Conservation (phyloP, 2,888 invertebrate genomes). For the Strigamia crassipes region DNA sequence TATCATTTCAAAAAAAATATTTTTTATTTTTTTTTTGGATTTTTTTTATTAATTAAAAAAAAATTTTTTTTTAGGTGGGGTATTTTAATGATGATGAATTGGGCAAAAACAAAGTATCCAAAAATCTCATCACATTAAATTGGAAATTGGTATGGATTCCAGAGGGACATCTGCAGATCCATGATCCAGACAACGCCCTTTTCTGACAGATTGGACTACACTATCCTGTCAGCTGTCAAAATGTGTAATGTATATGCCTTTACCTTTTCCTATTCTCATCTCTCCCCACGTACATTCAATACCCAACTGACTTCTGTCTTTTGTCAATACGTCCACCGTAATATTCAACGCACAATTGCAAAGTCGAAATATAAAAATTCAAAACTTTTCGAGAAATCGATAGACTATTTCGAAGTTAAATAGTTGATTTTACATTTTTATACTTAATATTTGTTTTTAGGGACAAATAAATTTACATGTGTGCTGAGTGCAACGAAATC, state of each 20-base stretch:
- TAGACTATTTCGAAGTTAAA: no score
- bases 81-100: slow-evolving; percentile 36
- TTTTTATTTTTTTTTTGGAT: no score
- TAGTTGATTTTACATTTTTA: no score
- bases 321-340: neutral
- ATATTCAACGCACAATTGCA: neutral
- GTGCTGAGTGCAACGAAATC: no score
- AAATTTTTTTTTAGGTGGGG: neutral
- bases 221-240: slow-evolving; percentile 42
- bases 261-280: slow-evolving; percentile 27
- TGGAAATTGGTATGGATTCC: slow-evolving; percentile 35
- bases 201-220: slow-evolving; percentile 40
- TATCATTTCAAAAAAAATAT: neutral
- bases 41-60: neutral
- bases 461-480: no score
- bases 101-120: slow-evolving; percentile 36
- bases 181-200: slow-evolving; percentile 35
- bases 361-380: neutral
- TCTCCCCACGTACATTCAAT: slow-evolving; percentile 11
- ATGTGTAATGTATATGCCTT: slow-evolving; percentile 37
- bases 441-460: no score
- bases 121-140: slow-evolving; percentile 38
- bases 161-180: slow-evolving; percentile 37
- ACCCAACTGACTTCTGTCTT: slow-evolving; percentile 38
- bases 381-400: no score